Base-by-base conservation (phyloP, 1,140 invertebrate species). In the Philopotamus ludificatus region DNA sequence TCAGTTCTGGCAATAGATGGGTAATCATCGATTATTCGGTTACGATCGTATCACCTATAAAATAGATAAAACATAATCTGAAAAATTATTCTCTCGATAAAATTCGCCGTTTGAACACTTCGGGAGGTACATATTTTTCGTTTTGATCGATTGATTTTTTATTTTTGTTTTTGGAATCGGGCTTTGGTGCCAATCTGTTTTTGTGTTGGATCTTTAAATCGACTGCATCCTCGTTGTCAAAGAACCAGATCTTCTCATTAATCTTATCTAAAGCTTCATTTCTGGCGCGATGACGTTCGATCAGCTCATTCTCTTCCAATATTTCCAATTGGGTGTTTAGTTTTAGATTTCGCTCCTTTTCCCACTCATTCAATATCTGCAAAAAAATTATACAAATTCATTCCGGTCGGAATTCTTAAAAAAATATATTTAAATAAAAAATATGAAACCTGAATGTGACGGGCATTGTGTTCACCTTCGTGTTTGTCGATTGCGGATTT, bases 201-300 rank as follows among this genome's bases (percentile, higher is more conserved):
- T 79, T 85, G 58, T 79, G 82, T 70, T 86, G 86, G 71, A 91
- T 90, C 74, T 84, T 69, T 10, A 92, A 74, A 73, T 92, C 89
- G 60, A 91, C 85, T 71, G 86, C 72, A 47, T 90, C 86, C 73
- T 90, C 84, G 71, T 88, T 86, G 50, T 91, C 88, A 77, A 92
- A 91, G 81, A 88, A 92, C 79, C 88, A 91, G 25, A 92, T 76
- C 60, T 86, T 80, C 70, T 85, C 82, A 72, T 91, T 88, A 71
- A 81, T 80, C n/a, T 79, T 69, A 42, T 80, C 49, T 28, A 92
- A 72, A 3, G 83, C 74, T 49, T 82, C 76, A 71, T 88, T 83
- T 16, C 86, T 83, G 28, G 81, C 72, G 67, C 85, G 73, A 50
- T 93, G 82, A 51, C 82, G 76, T 54, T 82, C 71, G 20, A 87